phyloP scores from a whole-genome alignment of 2,797 vertebrate species.

The Acrossocheilus fasciatus region DNA sequence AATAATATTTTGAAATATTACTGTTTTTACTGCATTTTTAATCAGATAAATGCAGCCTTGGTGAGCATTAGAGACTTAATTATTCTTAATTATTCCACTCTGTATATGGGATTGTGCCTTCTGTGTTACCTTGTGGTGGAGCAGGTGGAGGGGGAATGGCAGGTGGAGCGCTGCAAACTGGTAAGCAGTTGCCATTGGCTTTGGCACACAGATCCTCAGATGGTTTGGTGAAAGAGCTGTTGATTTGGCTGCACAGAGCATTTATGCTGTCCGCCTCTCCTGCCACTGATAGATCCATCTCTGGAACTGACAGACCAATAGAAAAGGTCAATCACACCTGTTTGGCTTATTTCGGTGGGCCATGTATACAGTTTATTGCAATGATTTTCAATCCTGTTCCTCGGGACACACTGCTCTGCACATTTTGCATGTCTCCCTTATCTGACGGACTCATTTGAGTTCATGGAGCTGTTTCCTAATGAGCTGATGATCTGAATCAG shows the following conservation, averaged over 20 bases:
- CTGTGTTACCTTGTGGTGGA: constrained; percentile 76
- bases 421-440: too few species aligned
- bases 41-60: neutral
- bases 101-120: neutral
- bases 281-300: constrained; percentile 78
- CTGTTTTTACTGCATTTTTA: too few species aligned
- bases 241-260: constrained; percentile 88
- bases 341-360: neutral
- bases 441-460: too few species aligned
- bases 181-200: constrained; percentile 69
- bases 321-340: constrained; percentile 35
- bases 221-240: constrained; percentile 83
- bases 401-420: too few species aligned
- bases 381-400: neutral
- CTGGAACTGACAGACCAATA: constrained; percentile 63
- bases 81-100: neutral
- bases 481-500: too few species aligned
- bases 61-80: neutral
- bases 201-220: constrained; percentile 79
- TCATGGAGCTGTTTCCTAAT: too few species aligned
- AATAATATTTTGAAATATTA: too few species aligned
- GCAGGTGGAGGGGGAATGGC: constrained; percentile 71
- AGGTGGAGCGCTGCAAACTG: constrained; percentile 69
- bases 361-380: neutral
- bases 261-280: constrained; percentile 84